These are phyloP conservation scores for Phengaris arion DNA, from an alignment of 2,888 invertebrate species.

Conservation along the genomic window DNA sequence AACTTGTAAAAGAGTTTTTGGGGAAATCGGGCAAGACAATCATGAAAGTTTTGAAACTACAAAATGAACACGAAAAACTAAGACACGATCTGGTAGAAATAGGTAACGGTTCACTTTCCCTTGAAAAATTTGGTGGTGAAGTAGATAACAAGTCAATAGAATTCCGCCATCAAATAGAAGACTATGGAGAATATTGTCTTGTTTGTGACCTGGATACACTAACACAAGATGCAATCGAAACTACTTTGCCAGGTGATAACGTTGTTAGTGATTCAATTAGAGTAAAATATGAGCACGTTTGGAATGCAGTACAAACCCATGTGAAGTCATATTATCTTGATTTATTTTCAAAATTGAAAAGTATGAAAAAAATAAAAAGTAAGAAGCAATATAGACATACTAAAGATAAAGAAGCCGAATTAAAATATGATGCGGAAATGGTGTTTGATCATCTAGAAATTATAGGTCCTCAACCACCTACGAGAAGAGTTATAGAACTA, in stretches of 20 bases:
- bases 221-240: neutral
- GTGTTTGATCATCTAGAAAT: conserved; percentile 38
- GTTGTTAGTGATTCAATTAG: conserved; percentile 42
- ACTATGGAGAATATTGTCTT: neutral
- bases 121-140: neutral
- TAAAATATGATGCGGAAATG: conserved; percentile 39
- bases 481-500: conserved; percentile 36
- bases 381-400: conserved; percentile 37
- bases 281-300: conserved; percentile 39
- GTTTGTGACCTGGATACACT: neutral
- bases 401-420: conserved; percentile 39
- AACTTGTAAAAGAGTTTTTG: neutral
- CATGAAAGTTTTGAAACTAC: neutral
- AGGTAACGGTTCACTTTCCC: neutral
- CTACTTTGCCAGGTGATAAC: neutral
- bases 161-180: neutral
- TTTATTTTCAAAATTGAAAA: conserved; percentile 39
- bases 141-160: neutral
- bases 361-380: conserved; percentile 1
- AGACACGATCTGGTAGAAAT: neutral
- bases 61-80: conserved; percentile 5
- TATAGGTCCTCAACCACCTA: conserved; percentile 32
- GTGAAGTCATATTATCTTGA: conserved; percentile 40
- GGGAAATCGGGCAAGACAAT: neutral
- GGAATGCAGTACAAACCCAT: conserved; percentile 32